phyloP scores from a whole-genome alignment of 2,888 invertebrate species.

The Iphiclides podalirius region DNA sequence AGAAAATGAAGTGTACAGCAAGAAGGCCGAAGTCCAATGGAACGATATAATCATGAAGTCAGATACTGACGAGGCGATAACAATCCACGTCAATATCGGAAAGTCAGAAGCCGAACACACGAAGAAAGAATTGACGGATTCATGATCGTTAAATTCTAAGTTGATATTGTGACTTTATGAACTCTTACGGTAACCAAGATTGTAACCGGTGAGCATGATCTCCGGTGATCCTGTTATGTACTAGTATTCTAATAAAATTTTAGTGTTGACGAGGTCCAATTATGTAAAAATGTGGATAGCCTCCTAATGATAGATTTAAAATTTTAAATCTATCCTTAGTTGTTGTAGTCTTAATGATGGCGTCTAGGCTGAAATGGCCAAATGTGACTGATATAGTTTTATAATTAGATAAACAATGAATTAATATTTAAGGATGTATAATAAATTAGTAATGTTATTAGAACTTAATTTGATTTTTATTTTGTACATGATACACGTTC shows the following conservation, averaged over 20 bases:
- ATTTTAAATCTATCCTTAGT: slow-evolving; percentile 8
- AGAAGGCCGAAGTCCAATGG: slow-evolving; percentile 74
- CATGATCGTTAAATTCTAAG: not conserved
- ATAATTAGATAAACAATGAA: slow-evolving; percentile 16
- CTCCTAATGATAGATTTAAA: slow-evolving; percentile 17
- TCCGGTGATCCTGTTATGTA: no score
- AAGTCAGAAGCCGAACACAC: slow-evolving; percentile 46
- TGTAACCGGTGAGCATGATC: not conserved
- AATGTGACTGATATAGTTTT: slow-evolving; percentile 29
- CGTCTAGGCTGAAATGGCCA: slow-evolving; percentile 14
- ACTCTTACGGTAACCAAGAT: not conserved
- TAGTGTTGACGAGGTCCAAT: slow-evolving; percentile 20
- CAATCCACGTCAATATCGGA: slow-evolving; percentile 70
- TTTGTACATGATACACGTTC: no score
- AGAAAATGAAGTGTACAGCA: slow-evolving; percentile 69
- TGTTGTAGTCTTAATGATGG: slow-evolving; percentile 5
- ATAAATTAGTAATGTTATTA: slow-evolving; percentile 17
- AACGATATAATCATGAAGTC: slow-evolving; percentile 68
- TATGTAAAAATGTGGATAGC: not conserved
- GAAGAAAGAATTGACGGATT: slow-evolving; percentile 16
- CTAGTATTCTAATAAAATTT: slow-evolving; percentile 12
- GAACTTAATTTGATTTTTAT: slow-evolving; percentile 1
- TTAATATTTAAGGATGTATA: slow-evolving; percentile 13
- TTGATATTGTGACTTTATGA: not conserved
- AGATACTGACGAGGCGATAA: slow-evolving; percentile 70